A percentile compares a stretch with the other conserved stretches of the same genome.
Evolutionary conservation across 2,113 vertebrate genomes (phyloP).

Genomic region (Dipodomys stephensi): DNA sequence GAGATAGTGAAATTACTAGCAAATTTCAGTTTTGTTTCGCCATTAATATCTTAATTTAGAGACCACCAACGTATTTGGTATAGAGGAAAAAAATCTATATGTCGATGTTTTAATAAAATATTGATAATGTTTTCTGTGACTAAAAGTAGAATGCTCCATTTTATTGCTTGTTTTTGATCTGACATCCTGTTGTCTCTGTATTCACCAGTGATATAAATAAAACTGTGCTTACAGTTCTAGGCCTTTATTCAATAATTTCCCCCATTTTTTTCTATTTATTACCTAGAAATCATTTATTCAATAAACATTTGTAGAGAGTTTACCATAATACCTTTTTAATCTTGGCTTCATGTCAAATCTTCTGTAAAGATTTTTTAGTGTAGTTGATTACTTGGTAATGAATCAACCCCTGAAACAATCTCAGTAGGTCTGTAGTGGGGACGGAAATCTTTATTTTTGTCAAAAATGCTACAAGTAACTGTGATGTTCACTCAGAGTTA

Average conservation of each 20-base stretch:
- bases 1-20: conserved; percentile 25
- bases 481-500: neutral
- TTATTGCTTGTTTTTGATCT: neutral
- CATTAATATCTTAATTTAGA: conserved; percentile 51
- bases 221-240: conserved; percentile 3
- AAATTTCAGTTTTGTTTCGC: conserved; percentile 33
- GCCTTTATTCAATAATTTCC: neutral
- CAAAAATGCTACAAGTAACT: neutral
- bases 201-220: neutral
- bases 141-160: conserved; percentile 13
- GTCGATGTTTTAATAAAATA: conserved; percentile 15
- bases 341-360: conserved; percentile 47
- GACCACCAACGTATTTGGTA: neutral
- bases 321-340: conserved; percentile 55
- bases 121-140: conserved; percentile 31
- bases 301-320: conserved; percentile 49
- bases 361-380: conserved; percentile 36
- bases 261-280: conserved; percentile 28
- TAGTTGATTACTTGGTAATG: neutral
- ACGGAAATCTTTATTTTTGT: conserved; percentile 28
- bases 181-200: neutral
- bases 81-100: neutral
- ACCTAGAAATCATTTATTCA: conserved; percentile 55
- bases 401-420: conserved; percentile 22
- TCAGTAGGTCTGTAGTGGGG: neutral